A percentile compares a stretch with the other conserved stretches of the same genome.
phyloP scores from a whole-genome alignment of 2,113 vertebrate species.

The Dromas ardeola region DNA sequence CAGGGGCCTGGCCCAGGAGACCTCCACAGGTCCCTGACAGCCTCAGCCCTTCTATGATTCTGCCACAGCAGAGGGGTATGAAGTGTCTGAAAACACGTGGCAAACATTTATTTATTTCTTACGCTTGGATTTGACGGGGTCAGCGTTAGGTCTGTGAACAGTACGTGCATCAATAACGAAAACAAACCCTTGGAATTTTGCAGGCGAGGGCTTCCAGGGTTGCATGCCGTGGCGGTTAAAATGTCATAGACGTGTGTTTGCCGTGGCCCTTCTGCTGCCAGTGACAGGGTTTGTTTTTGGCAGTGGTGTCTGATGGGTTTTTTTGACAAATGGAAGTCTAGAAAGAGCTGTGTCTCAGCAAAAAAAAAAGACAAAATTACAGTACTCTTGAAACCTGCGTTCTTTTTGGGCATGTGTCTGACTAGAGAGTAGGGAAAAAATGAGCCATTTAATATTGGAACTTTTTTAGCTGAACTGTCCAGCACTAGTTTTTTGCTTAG shows the following conservation, averaged over 20 bases:
- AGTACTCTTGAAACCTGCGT: rapidly evolving
- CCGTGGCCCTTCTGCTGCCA: not conserved
- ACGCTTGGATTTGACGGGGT: rapidly evolving
- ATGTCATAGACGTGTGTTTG: rapidly evolving
- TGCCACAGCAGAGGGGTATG: rapidly evolving
- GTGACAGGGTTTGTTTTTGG: not conserved
- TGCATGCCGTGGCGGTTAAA: not conserved
- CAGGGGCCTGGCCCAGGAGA: not conserved
- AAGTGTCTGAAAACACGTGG: not conserved
- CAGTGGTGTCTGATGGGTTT: not conserved
- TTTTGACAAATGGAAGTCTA: not conserved
- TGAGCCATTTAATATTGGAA: too few species aligned
- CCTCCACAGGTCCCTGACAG: not conserved
- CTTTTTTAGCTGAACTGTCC: not conserved
- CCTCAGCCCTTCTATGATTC: rapidly evolving
- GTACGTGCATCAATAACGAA: rapidly evolving
- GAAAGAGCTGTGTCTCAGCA: not conserved
- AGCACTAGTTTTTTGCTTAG: not conserved
- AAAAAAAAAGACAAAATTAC: not conserved
- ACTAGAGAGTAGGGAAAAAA: not conserved
- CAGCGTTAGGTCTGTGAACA: rapidly evolving
- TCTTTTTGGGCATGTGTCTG: rapidly evolving
- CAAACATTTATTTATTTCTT: too few species aligned
- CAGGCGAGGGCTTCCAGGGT: not conserved
- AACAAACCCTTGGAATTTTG: not conserved